Base-by-base conservation (phyloP, 1,140 invertebrate species). In the Cyphomyrmex costatus region DNA sequence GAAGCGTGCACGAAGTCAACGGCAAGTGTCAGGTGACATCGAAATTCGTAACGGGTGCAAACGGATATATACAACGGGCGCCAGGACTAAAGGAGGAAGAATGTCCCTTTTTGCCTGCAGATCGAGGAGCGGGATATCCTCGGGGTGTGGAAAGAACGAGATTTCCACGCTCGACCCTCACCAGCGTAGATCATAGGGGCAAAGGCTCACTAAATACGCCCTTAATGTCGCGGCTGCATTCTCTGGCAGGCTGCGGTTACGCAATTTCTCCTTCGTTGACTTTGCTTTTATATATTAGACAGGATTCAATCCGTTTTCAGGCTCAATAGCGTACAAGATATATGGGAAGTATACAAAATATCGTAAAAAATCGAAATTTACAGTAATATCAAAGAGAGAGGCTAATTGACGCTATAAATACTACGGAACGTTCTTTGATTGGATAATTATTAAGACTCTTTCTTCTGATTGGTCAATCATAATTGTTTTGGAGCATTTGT, bases 181-280 rank as follows among this genome's bases (percentile, higher is more conserved):
- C 84, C 60, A 71, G 27, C 65, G 70, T 73, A 86, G 77, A 87
- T 84, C 88, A 91, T 89, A 85, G 90, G 84, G 86, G 89, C 85
- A 92, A 92, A 89, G 93, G 92, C 86, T 92, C 88, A 92, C 93
- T 95, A 94, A 95, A 95, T 93, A 94, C 92, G 83, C 93, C 88
- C 88, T 94, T 94, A 93, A 92, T 93, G 90, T 88, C 91, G 79
- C 77, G 78, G 86, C 66, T 76, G 89, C 86, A 80, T 87, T 61
- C 86, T 86, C 88, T 86, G 87, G 30, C 83, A 77, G 21, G 7
- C 83, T 92, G 92, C 88, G 93, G 93, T 94, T 92, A 89, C 89
- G 91, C 92, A 92, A 94, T 92, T 92, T 77, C 83, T 90, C 79
- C 12, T 63, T n/a, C 61, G 4, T 78, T 74, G 79, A 82, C 66